Percentiles rank a stretch among this genome's conserved stretches.
phyloP scores from a whole-genome alignment of 2,113 vertebrate genomes.

The Pluvialis apricaria region DNA sequence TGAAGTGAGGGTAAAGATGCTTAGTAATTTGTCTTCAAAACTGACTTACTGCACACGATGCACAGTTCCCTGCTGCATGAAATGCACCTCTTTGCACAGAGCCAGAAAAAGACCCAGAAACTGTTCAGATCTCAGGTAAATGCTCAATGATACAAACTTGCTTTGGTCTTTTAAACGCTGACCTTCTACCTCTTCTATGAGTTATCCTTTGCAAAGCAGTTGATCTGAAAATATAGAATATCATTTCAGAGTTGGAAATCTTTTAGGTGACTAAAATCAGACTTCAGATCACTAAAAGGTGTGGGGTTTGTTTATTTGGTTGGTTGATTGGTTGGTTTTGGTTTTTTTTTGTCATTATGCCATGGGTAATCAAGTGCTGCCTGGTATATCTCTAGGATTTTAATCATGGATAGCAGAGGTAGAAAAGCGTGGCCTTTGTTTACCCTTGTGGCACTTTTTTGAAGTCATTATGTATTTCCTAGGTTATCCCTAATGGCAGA shows the following conservation, averaged over 20 bases:
- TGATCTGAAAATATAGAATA: background rate
- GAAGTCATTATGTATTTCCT: background rate
- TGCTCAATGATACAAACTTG: background rate
- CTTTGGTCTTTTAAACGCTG: background rate
- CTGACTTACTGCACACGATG: background rate
- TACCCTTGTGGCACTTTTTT: background rate
- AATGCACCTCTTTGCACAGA: background rate
- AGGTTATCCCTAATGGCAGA: background rate
- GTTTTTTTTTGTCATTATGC: background rate
- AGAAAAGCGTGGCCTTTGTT: background rate
- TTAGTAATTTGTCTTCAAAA: background rate
- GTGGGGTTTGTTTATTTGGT: too few species aligned
- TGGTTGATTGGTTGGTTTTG: background rate
- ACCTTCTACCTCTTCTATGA: background rate
- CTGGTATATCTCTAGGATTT: background rate
- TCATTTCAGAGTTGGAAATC: background rate
- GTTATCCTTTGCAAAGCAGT: background rate
- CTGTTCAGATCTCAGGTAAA: background rate
- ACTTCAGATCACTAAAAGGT: background rate
- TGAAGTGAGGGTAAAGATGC: background rate
- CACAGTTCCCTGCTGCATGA: background rate
- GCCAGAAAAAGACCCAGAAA: background rate
- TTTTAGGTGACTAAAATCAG: background rate
- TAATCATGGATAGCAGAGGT: background rate
- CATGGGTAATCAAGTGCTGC: background rate